Evolutionary conservation across 53 echinoderm and acorn worm genomes (phyloP), one percentile per base, ranked within the genome.

Genomic region (Stichopus horrens): DNA sequence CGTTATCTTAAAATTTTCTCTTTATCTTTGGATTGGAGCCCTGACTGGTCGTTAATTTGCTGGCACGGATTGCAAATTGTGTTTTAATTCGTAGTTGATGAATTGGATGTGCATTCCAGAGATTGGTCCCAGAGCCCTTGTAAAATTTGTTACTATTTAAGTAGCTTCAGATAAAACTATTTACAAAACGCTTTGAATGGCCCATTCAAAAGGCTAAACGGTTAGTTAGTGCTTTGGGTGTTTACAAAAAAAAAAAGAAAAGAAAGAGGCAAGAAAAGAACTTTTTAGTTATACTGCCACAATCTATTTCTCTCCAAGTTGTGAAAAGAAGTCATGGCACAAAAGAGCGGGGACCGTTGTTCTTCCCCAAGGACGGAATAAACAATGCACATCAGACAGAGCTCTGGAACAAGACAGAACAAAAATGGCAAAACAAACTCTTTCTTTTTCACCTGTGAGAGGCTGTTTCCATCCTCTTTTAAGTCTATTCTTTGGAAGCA

Each of bases 371-470:
- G 79, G 79, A 55, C 79, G 19, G n/a, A 53, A 16, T 18, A 54
- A 53, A 79, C 53, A 79, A 52, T 16, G 79, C 63, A 63, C 63
- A 53, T 55, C 52, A 14, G 79, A 52, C 79, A 79, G 37, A 37
- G 53, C 55, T 52, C 6, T 7, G 55, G 54, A n/a, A 79, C 23
- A 75, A 75, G 75, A 20, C 19, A 75, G 52, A 23, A 37, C 52
- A 23, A 37, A 13, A 75, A 75, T 37, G 77, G 79, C 79, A 79
- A 79, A 79, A 79, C 79, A 79, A 79, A 79, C 79, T 79, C 18
- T 53, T 55, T 79, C 79, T 53, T 79, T 55, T 19, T 51, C 55
- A 13, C 16, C 63, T 16, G 63, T 63, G 7, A 63, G 63, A 63
- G 63, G 37, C 63, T 16, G 16, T 63, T 63, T 63, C 16, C 63